Evolutionary conservation across 2,888 invertebrate species (phyloP), one percentile per base, ranked within the genome.

Genomic region (Hypolimnas misippus): DNA sequence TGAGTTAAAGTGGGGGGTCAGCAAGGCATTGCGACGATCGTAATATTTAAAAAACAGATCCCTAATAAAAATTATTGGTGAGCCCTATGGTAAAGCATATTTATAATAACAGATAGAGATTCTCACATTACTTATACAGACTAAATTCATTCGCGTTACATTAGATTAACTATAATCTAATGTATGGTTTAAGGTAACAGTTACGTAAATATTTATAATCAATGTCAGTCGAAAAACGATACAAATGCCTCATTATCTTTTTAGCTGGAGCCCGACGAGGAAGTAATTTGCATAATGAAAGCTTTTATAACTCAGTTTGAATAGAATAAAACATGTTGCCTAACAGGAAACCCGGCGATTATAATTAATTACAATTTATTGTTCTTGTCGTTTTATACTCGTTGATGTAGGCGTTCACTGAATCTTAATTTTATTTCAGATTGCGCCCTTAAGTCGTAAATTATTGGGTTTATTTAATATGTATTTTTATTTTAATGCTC

Each of bases 211-310:
- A 29, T 16, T 29, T 49, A 49, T 46, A 46, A 25, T 29, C 49
- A 25, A 14, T 29, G 49, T 49, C 29, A n/a, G 49, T 42, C 42
- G 17, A 19, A 50, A 60, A 60, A 29, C 33, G 31, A 54, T 59
- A 46, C 49, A 40, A 54, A 54, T 38, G 42, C 53, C 50, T 66
- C 46, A 56, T 64, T 61, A 57, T 64, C 57, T 58, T 57, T 42
- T 61, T 57, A 60, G 33, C 50, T 44, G 38, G 53, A 65, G 38
- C 57, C 50, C 46, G 40, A 61, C 57, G 61, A 62, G 69, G 65
- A 69, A 69, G 63, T 69, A 33, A 67, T 69, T 69, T 68, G 65
- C 65, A 69, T 66, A 66, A 69, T 61, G 68, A 69, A 69, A 67
- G 69, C 63, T 58, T 55, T 60, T 62, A 62, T 50, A 56, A 60